Percentiles rank a stretch among this genome's conserved stretches.
Conservation (phyloP, 2,113 vertebrate genomes). For the Romanogobio albipinnatus region DNA sequence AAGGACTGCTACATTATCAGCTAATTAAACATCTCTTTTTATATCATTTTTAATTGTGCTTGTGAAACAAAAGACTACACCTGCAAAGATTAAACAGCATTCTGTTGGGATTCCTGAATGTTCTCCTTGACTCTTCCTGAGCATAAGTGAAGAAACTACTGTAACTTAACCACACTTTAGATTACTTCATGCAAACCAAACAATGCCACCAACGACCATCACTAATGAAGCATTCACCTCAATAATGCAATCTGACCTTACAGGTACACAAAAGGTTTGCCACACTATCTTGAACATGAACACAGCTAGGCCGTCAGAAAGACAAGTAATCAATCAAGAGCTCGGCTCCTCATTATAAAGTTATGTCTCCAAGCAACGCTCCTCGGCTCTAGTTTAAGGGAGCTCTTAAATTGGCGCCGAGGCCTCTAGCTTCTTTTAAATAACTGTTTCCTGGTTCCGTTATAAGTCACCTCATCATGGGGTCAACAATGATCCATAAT, state of each 20-base stretch:
- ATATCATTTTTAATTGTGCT: neutral
- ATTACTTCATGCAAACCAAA: constrained; percentile 14
- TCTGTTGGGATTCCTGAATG: neutral
- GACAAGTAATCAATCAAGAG: constrained; percentile 20
- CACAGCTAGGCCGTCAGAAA: neutral
- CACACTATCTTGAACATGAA: constrained; percentile 11
- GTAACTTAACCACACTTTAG: neutral
- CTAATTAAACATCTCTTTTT: constrained; percentile 2
- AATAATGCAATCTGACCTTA: constrained; percentile 30
- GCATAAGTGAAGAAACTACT: neutral
- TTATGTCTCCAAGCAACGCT: constrained; percentile 21
- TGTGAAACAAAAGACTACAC: constrained; percentile 2
- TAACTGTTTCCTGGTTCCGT: neutral
- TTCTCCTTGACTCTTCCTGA: neutral
- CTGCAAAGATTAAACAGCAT: constrained; percentile 1
- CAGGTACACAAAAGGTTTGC: constrained; percentile 12
- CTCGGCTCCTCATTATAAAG: constrained; percentile 29
- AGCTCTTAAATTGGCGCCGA: constrained; percentile 35
- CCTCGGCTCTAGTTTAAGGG: constrained; percentile 17
- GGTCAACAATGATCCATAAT: constrained; percentile 46
- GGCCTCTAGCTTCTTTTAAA: constrained; percentile 9
- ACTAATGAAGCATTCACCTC: constrained; percentile 43
- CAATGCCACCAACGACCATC: constrained; percentile 24
- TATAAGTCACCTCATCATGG: constrained; percentile 26
- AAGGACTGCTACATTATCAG: constrained; percentile 13